Evolutionary conservation across 2,113 vertebrate genomes (phyloP), one percentile per base, ranked within the genome.

Genomic region (Rattus rattus): DNA sequence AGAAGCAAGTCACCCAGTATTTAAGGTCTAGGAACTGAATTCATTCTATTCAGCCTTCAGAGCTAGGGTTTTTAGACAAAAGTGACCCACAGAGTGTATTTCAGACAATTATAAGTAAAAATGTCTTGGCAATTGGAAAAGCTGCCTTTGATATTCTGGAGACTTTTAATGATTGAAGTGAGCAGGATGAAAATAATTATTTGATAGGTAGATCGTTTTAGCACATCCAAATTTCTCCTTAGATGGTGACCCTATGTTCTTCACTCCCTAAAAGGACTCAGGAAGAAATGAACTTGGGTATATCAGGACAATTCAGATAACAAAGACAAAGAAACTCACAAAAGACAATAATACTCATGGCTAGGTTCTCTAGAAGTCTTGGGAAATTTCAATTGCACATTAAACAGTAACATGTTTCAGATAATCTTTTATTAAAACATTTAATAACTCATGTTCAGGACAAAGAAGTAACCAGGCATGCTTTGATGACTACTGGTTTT

Each of bases 21-120:
- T 61, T 87, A 80, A 92, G 39, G 65, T 84, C 84, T 92, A 54
- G 22, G n/a, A 95, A 95, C 95, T 92, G 84, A 88, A 28, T 14
- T 36, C 54, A 85, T 59, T 93, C 72, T n/a, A 43, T 81, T 95
- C 54, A 92, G 72, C 88, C 88, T 96, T 94, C 39, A 88, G 92
- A 92, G 22, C 17, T 61, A 86, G 49, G 7, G 30, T 77, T 84
- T 92, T 79, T 20, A 61, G 72, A 39, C 20, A 94, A 80, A 80
- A 96, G 93, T 90, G 90, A 88, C 56, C 56, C 85, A 65, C 65
- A 91, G 85, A 86, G 81, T 88, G 36, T 67, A 86, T 92, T 93
- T 91, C 90, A 96, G 88, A 16, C 97, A 96, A 97, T 96, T 95
- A 63, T 69, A 83, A 89, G 28, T 91, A 93, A 81, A 65, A 89